Evolutionary conservation across 2,888 invertebrate genomes (phyloP), one percentile per base, ranked within the genome.

Genomic region (Alsophila aescularia): DNA sequence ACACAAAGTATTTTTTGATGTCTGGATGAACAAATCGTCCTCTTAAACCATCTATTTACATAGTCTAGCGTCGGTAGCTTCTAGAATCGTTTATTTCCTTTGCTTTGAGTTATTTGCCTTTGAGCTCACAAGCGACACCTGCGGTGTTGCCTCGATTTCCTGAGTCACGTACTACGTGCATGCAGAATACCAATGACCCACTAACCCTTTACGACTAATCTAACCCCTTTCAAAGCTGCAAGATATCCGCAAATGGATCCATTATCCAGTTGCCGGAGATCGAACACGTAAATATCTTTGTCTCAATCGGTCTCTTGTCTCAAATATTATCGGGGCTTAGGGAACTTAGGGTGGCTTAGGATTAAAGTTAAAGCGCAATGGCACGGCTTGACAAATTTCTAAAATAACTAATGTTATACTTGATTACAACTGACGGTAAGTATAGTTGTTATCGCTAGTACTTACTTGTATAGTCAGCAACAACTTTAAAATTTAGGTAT

Each of bases 21-120:
- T 14, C 34, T 34, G 6, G 7, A 34, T 5, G 6, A n/a, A n/a
- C 7, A 14, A 14, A 14, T 34, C 34, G 14, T 14, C 7, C 14
- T 14, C 6, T 7, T 14, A 14, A 34, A 13, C 3, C 6, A 27
- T 5, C 7, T 27, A 9, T 27, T 8, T 34, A 14, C 14, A 8
- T 2, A 14, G 34, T 34, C 7, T 34, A 36, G 9, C 9, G 15
- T 10, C 16, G 16, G 16, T 36, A 16, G 16, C n/a, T 36, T 36
- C 10, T 36, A n/a, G 10, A 5, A 37, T 13, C 47, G 14, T 43
- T 16, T 36, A 50, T 50, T 50, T 55, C 41, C 40, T 29, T 31
- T 47, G 21, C 52, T 56, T 57, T 54, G 49, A 57, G 54, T 45
- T 41, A 52, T 53, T 60, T 48, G 15, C 15, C 52, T 58, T 52